Evolutionary conservation across 1,140 invertebrate genomes (phyloP).

Genomic region (Uloborus diversus): DNA sequence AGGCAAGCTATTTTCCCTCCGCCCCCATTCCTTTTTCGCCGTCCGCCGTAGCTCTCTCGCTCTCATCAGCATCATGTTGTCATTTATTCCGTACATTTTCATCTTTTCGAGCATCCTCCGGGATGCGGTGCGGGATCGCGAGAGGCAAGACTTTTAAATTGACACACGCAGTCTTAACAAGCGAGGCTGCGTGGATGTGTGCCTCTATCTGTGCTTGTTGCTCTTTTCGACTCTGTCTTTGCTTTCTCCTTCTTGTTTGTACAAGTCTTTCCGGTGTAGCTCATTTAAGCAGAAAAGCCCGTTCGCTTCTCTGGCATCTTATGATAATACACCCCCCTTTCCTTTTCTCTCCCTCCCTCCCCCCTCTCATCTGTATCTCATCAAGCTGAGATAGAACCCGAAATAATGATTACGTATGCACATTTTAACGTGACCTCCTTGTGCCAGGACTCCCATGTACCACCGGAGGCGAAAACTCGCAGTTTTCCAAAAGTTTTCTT

Average conservation of each 20-base stretch:
- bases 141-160: slow-evolving; percentile 53
- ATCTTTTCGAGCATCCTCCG: slow-evolving; percentile 43
- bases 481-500: slow-evolving; percentile 45
- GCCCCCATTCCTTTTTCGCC: neutral
- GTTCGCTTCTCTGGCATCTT: slow-evolving; percentile 37
- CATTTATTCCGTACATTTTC: slow-evolving; percentile 56
- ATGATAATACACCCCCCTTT: slow-evolving; percentile 36
- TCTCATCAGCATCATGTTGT: slow-evolving; percentile 53
- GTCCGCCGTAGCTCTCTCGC: neutral
- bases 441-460: neutral
- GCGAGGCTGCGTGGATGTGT: slow-evolving; percentile 2
- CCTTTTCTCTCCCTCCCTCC: neutral
- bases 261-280: slow-evolving; percentile 41
- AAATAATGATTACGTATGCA: slow-evolving; percentile 57
- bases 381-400: slow-evolving; percentile 48
- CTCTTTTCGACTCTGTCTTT: slow-evolving; percentile 15
- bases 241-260: slow-evolving; percentile 45
- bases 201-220: neutral
- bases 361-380: slow-evolving; percentile 46
- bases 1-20: slow-evolving; percentile 46
- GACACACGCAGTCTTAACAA: slow-evolving; percentile 55
- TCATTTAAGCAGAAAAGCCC: slow-evolving; percentile 39
- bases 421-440: slow-evolving; percentile 50
- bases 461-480: slow-evolving; percentile 38
- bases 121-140: slow-evolving; percentile 36